Percentiles rank a stretch among this genome's conserved stretches.
These are phyloP conservation scores for Cataglyphis livida DNA, from an alignment of 2,888 invertebrate genomes.

Conservation along the genomic window DNA sequence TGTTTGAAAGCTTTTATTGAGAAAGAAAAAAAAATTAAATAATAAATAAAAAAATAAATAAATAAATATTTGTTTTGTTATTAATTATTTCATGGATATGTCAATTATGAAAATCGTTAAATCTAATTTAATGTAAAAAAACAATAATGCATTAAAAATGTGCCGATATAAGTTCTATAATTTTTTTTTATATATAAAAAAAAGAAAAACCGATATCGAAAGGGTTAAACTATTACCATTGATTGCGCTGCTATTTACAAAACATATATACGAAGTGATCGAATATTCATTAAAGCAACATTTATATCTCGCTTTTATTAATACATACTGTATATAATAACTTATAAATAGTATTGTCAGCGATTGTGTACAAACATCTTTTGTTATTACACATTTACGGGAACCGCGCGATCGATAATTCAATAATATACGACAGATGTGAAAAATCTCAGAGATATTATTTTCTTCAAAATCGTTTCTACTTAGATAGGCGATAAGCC, in stretches of 20 bases:
- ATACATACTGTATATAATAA: neutral
- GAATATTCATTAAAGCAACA: neutral
- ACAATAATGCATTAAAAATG: neutral
- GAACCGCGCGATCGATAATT: constrained; percentile 1
- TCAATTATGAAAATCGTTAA: neutral
- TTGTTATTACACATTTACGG: neutral
- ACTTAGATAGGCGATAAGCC: neutral
- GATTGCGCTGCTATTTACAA: constrained; percentile 52
- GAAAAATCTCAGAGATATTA: constrained; percentile 2
- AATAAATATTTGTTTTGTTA: constrained; percentile 14
- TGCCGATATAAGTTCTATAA: constrained; percentile 19
- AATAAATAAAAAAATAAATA: constrained; percentile 27
- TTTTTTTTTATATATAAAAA: constrained; percentile 17
- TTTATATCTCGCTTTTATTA: constrained; percentile 8
- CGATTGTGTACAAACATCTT: neutral
- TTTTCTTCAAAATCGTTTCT: neutral
- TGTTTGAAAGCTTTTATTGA: neutral
- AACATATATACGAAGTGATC: constrained; percentile 30
- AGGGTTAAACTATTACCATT: constrained; percentile 20
- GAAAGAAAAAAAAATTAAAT: constrained; percentile 23
- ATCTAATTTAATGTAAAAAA: constrained; percentile 1
- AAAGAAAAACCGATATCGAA: neutral
- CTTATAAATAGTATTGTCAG: constrained; percentile 27
- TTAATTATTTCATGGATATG: neutral
- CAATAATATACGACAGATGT: neutral